Conservation (phyloP, 2,797 vertebrate species). For the Coregonus suidteri region DNA sequence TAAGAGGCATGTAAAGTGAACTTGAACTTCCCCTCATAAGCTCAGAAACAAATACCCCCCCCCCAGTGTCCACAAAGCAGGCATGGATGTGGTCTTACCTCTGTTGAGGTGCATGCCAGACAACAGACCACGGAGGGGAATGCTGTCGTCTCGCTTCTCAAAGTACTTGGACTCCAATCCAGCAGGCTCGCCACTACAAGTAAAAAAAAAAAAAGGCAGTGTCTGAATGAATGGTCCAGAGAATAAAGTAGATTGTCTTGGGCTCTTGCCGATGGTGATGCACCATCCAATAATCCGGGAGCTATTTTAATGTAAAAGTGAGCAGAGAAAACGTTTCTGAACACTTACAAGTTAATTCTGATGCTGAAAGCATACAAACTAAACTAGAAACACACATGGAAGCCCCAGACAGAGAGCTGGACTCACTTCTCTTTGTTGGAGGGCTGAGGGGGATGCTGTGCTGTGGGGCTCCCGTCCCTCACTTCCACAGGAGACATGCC, state of each 20-base stretch:
- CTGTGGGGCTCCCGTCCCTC: conserved; percentile 48
- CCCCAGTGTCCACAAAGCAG: too few species aligned
- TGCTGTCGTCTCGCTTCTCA: conserved; percentile 85
- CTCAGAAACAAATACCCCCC: too few species aligned
- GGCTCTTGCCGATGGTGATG: neutral
- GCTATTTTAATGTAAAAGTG: neutral
- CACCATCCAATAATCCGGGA: neutral
- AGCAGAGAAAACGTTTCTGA: too few species aligned
- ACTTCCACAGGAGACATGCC: conserved; percentile 30
- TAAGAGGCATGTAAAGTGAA: too few species aligned
- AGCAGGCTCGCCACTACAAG: conserved; percentile 70
- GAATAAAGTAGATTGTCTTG: neutral
- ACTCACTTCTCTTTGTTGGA: conserved; percentile 82
- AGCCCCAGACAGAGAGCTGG: neutral
- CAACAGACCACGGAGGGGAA: conserved; percentile 82
- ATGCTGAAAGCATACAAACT: neutral
- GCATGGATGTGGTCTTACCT: conserved; percentile 64
- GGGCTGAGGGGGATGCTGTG: conserved; percentile 43
- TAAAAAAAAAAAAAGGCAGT: neutral
- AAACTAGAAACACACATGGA: too few species aligned
- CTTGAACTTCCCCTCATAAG: too few species aligned
- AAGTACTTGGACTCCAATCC: conserved; percentile 90
- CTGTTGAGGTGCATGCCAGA: conserved; percentile 71
- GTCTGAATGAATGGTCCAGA: neutral
- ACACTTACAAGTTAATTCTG: neutral